These are phyloP conservation scores for Accipiter fasciatus DNA, from an alignment of 2,797 vertebrate genomes.

Conservation along the genomic window DNA sequence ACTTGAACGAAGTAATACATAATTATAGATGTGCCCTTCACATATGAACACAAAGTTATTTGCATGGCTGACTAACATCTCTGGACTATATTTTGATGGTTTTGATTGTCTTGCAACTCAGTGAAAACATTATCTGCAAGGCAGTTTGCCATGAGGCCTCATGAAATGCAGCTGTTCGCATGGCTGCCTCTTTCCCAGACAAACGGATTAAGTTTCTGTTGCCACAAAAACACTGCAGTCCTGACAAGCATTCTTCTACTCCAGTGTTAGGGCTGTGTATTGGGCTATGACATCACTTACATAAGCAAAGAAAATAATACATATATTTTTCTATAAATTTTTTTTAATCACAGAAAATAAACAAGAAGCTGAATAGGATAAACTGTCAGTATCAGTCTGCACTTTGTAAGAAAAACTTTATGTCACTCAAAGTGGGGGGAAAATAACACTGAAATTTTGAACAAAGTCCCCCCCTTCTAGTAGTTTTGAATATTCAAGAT, in stretches of 20 bases:
- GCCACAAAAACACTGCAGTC: background rate
- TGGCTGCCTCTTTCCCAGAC: background rate
- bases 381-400: background rate
- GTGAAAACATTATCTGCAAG: background rate
- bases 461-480: background rate
- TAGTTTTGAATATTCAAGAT: background rate
- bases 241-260: background rate
- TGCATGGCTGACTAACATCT: background rate
- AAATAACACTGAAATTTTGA: background rate
- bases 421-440: background rate
- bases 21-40: slow-evolving; percentile 36
- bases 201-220: background rate
- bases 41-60: background rate
- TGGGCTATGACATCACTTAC: background rate
- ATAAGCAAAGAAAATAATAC: background rate
- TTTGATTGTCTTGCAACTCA: background rate
- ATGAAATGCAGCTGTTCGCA: background rate
- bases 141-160: background rate
- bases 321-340: background rate
- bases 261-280: background rate
- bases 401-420: background rate
- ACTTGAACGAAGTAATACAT: background rate
- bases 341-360: background rate
- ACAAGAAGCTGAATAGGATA: background rate
- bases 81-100: background rate